phyloP scores from a whole-genome alignment of 2,113 vertebrate genomes.

The Myanophis thanlyinensis region DNA sequence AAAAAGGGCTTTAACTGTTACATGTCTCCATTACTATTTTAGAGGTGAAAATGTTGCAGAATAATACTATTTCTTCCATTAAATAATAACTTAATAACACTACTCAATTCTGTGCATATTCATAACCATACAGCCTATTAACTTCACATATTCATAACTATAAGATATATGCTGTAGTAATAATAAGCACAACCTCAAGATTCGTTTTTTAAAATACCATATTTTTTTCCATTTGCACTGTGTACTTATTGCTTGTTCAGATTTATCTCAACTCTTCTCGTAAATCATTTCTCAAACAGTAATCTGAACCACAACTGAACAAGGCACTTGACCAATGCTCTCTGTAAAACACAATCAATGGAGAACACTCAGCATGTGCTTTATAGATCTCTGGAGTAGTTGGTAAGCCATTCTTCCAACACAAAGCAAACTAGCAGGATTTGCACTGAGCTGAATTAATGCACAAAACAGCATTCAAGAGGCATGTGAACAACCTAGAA shows the following conservation, averaged over 20 bases:
- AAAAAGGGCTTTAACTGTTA: neutral
- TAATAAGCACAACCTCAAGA: neutral
- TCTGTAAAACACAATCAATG: neutral
- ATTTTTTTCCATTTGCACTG: neutral
- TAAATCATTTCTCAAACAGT: neutral
- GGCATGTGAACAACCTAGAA: neutral
- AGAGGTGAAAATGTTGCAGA: neutral
- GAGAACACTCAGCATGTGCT: neutral
- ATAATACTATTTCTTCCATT: neutral
- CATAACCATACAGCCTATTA: neutral
- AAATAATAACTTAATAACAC: neutral
- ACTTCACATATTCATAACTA: neutral
- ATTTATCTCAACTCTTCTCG: neutral
- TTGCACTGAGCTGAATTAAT: neutral
- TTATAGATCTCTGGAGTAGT: neutral
- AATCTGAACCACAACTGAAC: neutral
- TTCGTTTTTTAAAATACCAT: neutral
- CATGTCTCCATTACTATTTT: neutral
- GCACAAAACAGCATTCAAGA: neutral
- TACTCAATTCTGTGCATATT: neutral
- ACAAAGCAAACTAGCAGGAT: neutral
- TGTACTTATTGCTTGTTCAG: neutral
- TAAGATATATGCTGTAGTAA: neutral
- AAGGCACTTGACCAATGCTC: neutral
- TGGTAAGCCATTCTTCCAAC: neutral